Base-by-base conservation (phyloP, 2,797 vertebrate species). In the Halcyon leucocephala region DNA sequence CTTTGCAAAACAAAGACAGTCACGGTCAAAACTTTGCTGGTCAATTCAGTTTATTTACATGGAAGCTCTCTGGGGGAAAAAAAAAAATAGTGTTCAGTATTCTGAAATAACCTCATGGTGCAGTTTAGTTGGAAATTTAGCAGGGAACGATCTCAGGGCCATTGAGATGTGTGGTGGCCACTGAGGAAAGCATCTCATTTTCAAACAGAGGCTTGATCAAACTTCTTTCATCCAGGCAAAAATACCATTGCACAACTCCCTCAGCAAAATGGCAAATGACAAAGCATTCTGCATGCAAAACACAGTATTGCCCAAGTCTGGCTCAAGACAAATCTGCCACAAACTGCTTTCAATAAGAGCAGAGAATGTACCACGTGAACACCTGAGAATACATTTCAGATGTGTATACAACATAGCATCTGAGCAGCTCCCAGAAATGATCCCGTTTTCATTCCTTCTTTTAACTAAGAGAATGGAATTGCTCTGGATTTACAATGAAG, bases 1-100 rank as follows among this genome's bases (percentile, higher is more conserved):
- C 89, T 98, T 98, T 98, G 97, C 97, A 98, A 98, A 97, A 98
- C 97, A 98, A 98, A 98, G 97, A 94, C 95, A 97, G 96, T 97
- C 97, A 98, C 1, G 96, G 96, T 98, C 97, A 98, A 98, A 97
- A 98, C 96, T 97, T 97, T 87, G 89, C 92, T 97, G 96, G 87
- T 94, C 95, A 91, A 81, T 97, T 96, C 95, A 93, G 82, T 69
- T 91, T 96, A 97, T 96, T 97, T 89, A 95, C 91, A 94, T 74
- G 82, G 93, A 93, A 97, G 94, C 90, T 61, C 89, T 81, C 91
- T 54, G 88, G 88, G 92, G 65, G 70, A 78, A 26, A n/a, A n/a
- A 52, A 35, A 54, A 83, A 57, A 58, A 22, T 15, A 52, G 15
- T 51, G 17, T 16, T 51, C 41, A 76, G 58, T 54, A 55, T 73